Conservation (phyloP, 2,888 invertebrate species). For the Phaonia tiefii region DNA sequence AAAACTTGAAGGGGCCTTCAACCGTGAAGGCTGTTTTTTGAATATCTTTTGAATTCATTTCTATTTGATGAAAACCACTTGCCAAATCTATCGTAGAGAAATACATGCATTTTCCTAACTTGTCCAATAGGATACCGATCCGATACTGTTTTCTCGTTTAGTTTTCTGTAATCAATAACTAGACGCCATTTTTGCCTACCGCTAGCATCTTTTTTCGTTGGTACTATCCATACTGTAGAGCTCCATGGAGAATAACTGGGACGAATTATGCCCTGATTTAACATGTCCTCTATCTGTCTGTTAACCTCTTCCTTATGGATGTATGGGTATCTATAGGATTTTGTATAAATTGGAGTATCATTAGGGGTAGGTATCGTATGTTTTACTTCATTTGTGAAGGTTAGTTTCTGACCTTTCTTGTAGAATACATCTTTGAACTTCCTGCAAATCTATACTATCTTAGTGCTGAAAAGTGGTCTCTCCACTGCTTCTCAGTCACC, state of each 20-base stretch:
- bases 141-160: slow-evolving; percentile 34
- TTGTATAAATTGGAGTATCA: no score
- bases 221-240: slow-evolving; percentile 34
- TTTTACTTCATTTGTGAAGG: neutral
- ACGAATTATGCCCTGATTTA: slow-evolving; percentile 2
- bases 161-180: slow-evolving; percentile 39
- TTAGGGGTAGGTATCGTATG: neutral
- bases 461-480: no score
- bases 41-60: slow-evolving; percentile 38
- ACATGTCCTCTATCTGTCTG: neutral
- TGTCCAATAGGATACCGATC: slow-evolving; percentile 32
- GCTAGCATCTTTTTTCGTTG: slow-evolving; percentile 12
- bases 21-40: slow-evolving; percentile 47
- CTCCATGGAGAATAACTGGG: slow-evolving; percentile 25
- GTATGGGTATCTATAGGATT: no score
- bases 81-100: slow-evolving; percentile 45
- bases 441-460: no score
- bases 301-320: neutral
- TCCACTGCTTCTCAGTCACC: no score
- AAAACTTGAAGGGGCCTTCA: slow-evolving; percentile 36
- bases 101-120: slow-evolving; percentile 36
- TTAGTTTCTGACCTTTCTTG: neutral
- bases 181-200: slow-evolving; percentile 42
- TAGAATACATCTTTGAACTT: neutral
- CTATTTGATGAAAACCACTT: slow-evolving; percentile 52